Conservation (phyloP, 2,113 vertebrate genomes). For the Vidua chalybeata region DNA sequence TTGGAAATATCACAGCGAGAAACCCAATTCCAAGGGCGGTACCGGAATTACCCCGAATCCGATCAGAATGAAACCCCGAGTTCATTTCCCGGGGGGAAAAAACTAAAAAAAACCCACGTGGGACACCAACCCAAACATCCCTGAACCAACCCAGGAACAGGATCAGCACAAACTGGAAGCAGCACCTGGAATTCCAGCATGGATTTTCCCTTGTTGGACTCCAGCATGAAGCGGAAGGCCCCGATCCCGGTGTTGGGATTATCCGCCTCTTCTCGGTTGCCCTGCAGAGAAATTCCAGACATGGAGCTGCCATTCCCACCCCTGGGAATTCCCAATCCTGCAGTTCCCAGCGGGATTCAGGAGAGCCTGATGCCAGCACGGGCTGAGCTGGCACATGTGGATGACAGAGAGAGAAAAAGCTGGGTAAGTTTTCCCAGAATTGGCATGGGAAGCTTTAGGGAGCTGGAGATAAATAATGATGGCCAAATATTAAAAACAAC, state of each 20-base stretch:
- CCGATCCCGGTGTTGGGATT: slow-evolving; percentile 96
- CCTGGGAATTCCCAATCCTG: neutral
- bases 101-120: fast-evolving
- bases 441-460: no score
- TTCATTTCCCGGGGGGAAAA: neutral
- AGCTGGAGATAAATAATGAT: no score
- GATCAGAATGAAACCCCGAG: neutral
- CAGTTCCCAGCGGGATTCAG: neutral
- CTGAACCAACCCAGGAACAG: neutral
- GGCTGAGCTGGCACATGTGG: neutral
- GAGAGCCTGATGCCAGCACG: neutral
- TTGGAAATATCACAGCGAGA: neutral
- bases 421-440: no score
- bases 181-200: slow-evolving; percentile 98
- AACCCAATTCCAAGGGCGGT: neutral
- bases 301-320: neutral
- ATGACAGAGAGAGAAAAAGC: no score
- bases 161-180: neutral
- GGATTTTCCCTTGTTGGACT: slow-evolving; percentile 97
- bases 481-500: no score
- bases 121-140: neutral
- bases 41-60: fast-evolving
- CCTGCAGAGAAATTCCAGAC: slow-evolving; percentile 68
- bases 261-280: slow-evolving; percentile 92
- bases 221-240: slow-evolving; percentile 98